phyloP scores from a whole-genome alignment of 2,888 invertebrate species.

The Eurytoma californica region DNA sequence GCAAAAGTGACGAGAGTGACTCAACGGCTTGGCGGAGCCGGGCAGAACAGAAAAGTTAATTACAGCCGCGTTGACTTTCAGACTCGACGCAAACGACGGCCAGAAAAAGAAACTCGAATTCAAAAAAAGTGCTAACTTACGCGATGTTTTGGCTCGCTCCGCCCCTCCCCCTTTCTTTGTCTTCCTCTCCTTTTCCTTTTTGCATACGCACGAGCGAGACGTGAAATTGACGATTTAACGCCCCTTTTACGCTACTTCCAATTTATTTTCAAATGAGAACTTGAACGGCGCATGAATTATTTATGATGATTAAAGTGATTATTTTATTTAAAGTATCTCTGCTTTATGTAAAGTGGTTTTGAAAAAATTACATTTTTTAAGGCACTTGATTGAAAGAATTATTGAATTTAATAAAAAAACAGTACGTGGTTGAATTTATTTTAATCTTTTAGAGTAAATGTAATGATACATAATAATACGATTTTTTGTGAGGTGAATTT shows the following conservation, averaged over 20 bases:
- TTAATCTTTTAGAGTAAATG: no score
- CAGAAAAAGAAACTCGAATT: conserved; percentile 52
- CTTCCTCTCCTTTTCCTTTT: conserved; percentile 32
- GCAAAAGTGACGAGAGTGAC: conserved; percentile 54
- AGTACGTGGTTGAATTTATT: no score
- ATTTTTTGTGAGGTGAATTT: no score
- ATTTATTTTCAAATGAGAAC: background rate
- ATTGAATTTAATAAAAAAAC: no score
- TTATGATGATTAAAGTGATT: no score
- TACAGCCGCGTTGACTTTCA: conserved; percentile 51
- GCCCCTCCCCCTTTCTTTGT: conserved; percentile 24
- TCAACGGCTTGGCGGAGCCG: conserved; percentile 24
- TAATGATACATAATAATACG: no score
- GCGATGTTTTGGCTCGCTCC: conserved; percentile 49
- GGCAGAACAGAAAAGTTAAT: conserved; percentile 54
- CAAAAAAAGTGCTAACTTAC: conserved; percentile 52
- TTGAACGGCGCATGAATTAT: background rate
- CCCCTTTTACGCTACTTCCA: background rate
- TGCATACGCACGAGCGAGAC: background rate
- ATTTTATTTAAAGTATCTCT: no score
- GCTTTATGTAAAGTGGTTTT: no score
- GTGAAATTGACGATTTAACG: background rate
- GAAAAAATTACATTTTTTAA: no score
- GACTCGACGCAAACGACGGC: conserved; percentile 43
- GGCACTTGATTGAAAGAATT: no score